phyloP scores from a whole-genome alignment of 2,797 vertebrate species.

The Hozukius guyotensis region DNA sequence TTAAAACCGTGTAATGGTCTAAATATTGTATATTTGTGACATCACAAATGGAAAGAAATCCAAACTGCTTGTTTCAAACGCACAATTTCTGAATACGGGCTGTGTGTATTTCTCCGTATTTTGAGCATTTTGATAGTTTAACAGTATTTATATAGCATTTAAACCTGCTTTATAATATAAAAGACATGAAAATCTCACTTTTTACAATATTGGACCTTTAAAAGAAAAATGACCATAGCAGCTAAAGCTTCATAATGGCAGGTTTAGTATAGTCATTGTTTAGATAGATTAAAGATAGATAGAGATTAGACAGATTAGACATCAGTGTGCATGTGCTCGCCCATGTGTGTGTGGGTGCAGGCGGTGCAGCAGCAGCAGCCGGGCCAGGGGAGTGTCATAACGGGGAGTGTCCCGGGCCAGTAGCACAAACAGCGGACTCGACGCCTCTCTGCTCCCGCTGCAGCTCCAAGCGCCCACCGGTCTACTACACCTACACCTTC shows the following conservation, averaged over 20 bases:
- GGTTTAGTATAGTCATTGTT: too few species aligned
- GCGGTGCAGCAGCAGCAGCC: constrained; percentile 29
- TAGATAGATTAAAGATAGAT: background rate
- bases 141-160: too few species aligned
- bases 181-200: too few species aligned
- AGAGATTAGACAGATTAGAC: background rate
- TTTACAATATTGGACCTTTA: too few species aligned
- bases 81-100: too few species aligned
- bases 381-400: constrained; percentile 57
- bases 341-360: background rate
- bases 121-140: too few species aligned
- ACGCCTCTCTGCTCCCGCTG: constrained; percentile 52
- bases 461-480: constrained; percentile 34
- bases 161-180: too few species aligned
- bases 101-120: too few species aligned
- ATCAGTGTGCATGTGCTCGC: background rate
- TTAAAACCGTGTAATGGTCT: too few species aligned
- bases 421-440: constrained; percentile 53
- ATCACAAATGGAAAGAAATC: too few species aligned
- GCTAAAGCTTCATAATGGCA: background rate
- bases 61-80: too few species aligned
- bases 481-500: background rate
- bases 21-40: too few species aligned
- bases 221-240: background rate
- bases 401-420: constrained; percentile 72